Evolutionary conservation across 1,140 invertebrate species (phyloP).

Genomic region (Colletes gigas): DNA sequence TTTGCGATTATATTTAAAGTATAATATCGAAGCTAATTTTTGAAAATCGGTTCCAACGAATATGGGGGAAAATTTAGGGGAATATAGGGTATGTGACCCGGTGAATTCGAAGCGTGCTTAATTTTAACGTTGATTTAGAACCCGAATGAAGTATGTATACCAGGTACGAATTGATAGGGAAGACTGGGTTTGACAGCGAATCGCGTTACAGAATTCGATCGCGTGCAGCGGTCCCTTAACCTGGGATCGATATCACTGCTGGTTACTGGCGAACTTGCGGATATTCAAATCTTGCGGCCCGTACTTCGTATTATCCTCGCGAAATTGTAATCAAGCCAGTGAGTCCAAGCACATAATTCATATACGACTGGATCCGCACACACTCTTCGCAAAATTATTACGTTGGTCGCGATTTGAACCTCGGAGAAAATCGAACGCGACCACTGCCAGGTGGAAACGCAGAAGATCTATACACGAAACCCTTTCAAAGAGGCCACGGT

Average conservation of each 20-base stretch:
- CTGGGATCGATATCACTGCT: conserved; percentile 77
- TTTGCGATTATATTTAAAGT: too few relatives aligned
- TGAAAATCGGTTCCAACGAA: not conserved
- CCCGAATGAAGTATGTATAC: conserved; percentile 16
- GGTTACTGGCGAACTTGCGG: conserved; percentile 71
- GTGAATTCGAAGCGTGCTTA: not conserved
- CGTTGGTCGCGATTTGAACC: too few relatives aligned
- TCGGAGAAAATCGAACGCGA: too few relatives aligned
- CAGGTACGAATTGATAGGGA: conserved; percentile 38
- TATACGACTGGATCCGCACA: not conserved
- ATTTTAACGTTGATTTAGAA: conserved; percentile 19
- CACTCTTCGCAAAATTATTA: not conserved
- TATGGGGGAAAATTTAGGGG: not conserved
- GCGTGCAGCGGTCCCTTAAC: conserved; percentile 72
- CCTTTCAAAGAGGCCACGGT: too few relatives aligned
- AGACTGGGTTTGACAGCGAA: conserved; percentile 46
- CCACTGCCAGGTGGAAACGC: too few relatives aligned
- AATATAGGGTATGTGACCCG: not conserved
- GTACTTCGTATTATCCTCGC: conserved; percentile 61
- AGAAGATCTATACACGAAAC: too few relatives aligned
- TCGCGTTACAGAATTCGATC: conserved; percentile 72
- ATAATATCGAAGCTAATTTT: too few relatives aligned
- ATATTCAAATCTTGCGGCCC: conserved; percentile 70
- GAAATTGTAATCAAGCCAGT: conserved; percentile 60
- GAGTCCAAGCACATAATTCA: conserved; percentile 8